These are phyloP conservation scores for Sarcoramphus papa DNA, from an alignment of 2,797 vertebrate species.

Conservation along the genomic window DNA sequence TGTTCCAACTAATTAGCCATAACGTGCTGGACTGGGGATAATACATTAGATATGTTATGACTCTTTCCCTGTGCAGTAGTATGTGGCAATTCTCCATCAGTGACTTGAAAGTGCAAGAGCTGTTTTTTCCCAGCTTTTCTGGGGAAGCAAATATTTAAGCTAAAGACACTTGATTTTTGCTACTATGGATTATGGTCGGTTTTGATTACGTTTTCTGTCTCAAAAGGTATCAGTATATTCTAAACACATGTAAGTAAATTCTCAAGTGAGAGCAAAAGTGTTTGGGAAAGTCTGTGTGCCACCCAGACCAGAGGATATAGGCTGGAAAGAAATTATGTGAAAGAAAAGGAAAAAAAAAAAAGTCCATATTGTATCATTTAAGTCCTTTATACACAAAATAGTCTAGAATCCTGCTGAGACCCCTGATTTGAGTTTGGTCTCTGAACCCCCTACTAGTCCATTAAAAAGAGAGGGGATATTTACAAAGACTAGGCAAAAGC, in stretches of 20 bases:
- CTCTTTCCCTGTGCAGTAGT: conserved; percentile 1
- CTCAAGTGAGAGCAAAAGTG: neutral
- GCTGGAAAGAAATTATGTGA: neutral
- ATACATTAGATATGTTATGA: neutral
- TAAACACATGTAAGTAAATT: conserved; percentile 20
- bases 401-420: neutral
- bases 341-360: neutral
- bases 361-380: neutral
- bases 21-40: neutral
- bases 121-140: neutral
- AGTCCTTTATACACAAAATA: neutral
- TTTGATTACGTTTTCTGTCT: conserved; percentile 31
- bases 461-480: neutral
- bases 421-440: neutral
- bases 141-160: conserved; percentile 24
- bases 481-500: neutral
- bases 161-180: conserved; percentile 6
- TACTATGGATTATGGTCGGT: neutral
- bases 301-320: neutral
- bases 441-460: neutral
- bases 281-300: neutral
- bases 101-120: neutral
- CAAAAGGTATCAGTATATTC: neutral
- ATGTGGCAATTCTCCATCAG: neutral
- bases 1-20: neutral